Evolutionary conservation across 2,888 invertebrate species (phyloP).

Genomic region (Alviniconcha strummeri): DNA sequence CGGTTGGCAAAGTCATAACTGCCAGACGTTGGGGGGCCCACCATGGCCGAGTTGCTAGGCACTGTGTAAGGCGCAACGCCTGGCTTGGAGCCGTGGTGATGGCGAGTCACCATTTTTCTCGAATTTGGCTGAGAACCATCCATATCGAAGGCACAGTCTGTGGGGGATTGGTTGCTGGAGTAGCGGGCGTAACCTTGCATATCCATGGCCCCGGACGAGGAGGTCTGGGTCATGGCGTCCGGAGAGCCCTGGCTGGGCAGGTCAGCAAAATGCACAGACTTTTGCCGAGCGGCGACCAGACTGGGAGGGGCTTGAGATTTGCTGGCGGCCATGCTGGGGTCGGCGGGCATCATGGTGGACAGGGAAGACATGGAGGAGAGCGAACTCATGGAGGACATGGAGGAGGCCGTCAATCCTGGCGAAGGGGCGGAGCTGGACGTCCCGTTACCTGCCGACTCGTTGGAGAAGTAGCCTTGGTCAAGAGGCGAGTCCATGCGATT

Average conservation of each 20-base stretch:
- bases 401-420: constrained; percentile 40
- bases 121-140: constrained; percentile 37
- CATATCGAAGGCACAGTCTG: constrained; percentile 58
- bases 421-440: constrained; percentile 59
- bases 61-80: constrained; percentile 66
- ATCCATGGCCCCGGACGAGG: constrained; percentile 24
- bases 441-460: constrained; percentile 58
- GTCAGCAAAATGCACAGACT: constrained; percentile 61
- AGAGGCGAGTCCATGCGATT: constrained; percentile 58
- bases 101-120: constrained; percentile 56
- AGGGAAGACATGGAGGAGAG: constrained; percentile 43
- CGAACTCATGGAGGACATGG: constrained; percentile 42
- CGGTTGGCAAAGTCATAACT: constrained; percentile 42
- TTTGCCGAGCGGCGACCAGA: constrained; percentile 45
- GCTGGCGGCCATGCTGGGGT: constrained; percentile 27
- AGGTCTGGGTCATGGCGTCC: constrained; percentile 32
- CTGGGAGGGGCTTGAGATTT: constrained; percentile 10
- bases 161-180: constrained; percentile 46
- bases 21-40: constrained; percentile 28
- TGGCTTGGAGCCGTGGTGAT: constrained; percentile 60
- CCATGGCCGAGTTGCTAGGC: constrained; percentile 48
- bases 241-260: constrained; percentile 33
- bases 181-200: constrained; percentile 32
- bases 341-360: constrained; percentile 44
- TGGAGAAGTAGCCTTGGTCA: constrained; percentile 67